Evolutionary conservation across 2,888 invertebrate species (phyloP).

Genomic region (Omphaloscelis lunosa): DNA sequence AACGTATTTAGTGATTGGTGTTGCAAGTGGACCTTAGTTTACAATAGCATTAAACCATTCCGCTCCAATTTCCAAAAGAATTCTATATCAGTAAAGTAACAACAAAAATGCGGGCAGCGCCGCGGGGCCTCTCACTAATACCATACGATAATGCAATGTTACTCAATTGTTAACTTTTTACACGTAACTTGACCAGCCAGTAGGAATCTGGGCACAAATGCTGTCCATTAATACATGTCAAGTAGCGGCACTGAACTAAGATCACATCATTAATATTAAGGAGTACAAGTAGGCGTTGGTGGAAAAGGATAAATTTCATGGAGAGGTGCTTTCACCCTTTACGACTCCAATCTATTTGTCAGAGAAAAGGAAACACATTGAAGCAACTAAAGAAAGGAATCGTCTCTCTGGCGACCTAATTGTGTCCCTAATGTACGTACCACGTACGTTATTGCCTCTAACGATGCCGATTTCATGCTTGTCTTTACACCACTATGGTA

Average conservation of each 20-base stretch:
- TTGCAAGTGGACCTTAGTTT: neutral
- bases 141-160: constrained; percentile 61
- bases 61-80: constrained; percentile 14
- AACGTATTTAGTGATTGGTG: neutral
- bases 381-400: constrained; percentile 74
- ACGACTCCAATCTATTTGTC: constrained; percentile 85
- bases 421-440: constrained; percentile 65
- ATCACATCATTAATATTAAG: constrained; percentile 90
- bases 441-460: constrained; percentile 65
- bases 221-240: constrained; percentile 88
- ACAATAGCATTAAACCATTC: constrained; percentile 16
- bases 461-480: constrained; percentile 78
- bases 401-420: constrained; percentile 65
- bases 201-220: constrained; percentile 84
- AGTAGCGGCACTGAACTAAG: constrained; percentile 86
- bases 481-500: constrained; percentile 65
- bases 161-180: constrained; percentile 70
- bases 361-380: constrained; percentile 76
- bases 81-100: constrained; percentile 39
- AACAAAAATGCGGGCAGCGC: constrained; percentile 64
- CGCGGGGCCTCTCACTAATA: constrained; percentile 55
- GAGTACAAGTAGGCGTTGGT: constrained; percentile 85
- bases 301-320: constrained; percentile 86
- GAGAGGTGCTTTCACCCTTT: constrained; percentile 88
- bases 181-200: constrained; percentile 73